phyloP scores from a whole-genome alignment of 2,113 vertebrate genomes.

The Gambusia holbrooki region DNA sequence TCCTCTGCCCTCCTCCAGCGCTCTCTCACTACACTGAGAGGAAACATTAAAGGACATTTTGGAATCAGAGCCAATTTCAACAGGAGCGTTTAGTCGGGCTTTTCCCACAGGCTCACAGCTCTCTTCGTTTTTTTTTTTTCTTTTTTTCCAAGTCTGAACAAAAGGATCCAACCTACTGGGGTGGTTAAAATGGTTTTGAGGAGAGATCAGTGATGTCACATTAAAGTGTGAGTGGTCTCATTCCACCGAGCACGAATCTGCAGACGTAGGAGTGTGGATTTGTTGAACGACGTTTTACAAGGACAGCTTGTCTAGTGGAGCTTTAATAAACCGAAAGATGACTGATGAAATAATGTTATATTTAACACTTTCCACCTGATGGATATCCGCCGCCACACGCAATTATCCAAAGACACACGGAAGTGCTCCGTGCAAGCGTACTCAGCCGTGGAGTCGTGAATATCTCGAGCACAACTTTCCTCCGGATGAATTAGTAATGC shows the following conservation, averaged over 20 bases:
- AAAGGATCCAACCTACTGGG: slow-evolving; percentile 46
- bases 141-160: background rate
- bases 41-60: slow-evolving; percentile 42
- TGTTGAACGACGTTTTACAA: slow-evolving; percentile 25
- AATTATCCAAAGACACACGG: slow-evolving; percentile 24
- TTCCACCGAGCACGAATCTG: slow-evolving; percentile 25
- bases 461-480: slow-evolving; percentile 53
- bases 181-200: slow-evolving; percentile 59
- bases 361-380: slow-evolving; percentile 43
- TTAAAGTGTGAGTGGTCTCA: slow-evolving; percentile 15
- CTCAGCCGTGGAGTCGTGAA: slow-evolving; percentile 34
- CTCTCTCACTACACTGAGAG: slow-evolving; percentile 25
- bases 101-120: slow-evolving; percentile 58
- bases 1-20: slow-evolving; percentile 38
- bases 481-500: slow-evolving; percentile 79
- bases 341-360: slow-evolving; percentile 32
- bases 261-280: slow-evolving; percentile 19
- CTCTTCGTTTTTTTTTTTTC: slow-evolving; percentile 44
- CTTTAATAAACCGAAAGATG: slow-evolving; percentile 38
- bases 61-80: slow-evolving; percentile 75
- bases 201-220: slow-evolving; percentile 27
- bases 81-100: slow-evolving; percentile 77
- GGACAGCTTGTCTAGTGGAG: slow-evolving; percentile 31
- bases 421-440: slow-evolving; percentile 43
- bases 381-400: slow-evolving; percentile 36